A percentile compares a stretch with the other conserved stretches of the same genome.
phyloP scores from a whole-genome alignment of 2,888 invertebrate genomes.

The Idaea biselata region DNA sequence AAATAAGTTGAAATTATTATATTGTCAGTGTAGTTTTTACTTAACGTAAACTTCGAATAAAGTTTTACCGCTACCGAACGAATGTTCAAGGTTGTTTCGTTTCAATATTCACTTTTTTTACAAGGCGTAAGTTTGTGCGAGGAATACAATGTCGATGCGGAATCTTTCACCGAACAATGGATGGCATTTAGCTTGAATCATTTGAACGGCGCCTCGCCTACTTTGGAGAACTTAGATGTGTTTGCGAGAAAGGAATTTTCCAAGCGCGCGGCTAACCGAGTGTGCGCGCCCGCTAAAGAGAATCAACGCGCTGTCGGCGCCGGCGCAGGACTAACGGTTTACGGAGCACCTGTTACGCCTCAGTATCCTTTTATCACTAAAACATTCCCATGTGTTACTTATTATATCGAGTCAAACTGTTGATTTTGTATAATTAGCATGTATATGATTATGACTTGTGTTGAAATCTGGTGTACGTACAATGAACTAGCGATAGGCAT shows the following conservation, averaged over 20 bases:
- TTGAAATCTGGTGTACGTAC: conserved; percentile 11
- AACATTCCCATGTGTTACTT: conserved; percentile 55
- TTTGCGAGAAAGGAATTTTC: conserved; percentile 84
- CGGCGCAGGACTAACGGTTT: conserved; percentile 65
- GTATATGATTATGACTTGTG: conserved; percentile 21
- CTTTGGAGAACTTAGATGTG: conserved; percentile 78
- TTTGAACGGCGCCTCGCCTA: conserved; percentile 82
- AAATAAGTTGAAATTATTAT: not conserved
- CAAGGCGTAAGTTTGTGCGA: conserved; percentile 83
- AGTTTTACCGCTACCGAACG: conserved; percentile 41
- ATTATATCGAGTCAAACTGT: conserved; percentile 16
- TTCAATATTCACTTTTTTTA: conserved; percentile 53
- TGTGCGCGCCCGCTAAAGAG: conserved; percentile 57
- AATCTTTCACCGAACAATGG: conserved; percentile 89
- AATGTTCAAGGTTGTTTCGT: conserved; percentile 73
- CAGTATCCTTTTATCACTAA: conserved; percentile 68
- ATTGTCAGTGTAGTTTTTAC: not conserved
- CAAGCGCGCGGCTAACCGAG: conserved; percentile 65
- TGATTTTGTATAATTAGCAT: conserved; percentile 5
- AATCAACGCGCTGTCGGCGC: conserved; percentile 56
- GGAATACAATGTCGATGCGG: conserved; percentile 82
- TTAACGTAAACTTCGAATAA: conserved; percentile 8
- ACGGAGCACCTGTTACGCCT: conserved; percentile 50
- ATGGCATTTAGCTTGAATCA: conserved; percentile 87
- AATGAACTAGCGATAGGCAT: not conserved